Conservation (phyloP, 1,140 invertebrate species). For the Trachymyrmex cornetzi region DNA sequence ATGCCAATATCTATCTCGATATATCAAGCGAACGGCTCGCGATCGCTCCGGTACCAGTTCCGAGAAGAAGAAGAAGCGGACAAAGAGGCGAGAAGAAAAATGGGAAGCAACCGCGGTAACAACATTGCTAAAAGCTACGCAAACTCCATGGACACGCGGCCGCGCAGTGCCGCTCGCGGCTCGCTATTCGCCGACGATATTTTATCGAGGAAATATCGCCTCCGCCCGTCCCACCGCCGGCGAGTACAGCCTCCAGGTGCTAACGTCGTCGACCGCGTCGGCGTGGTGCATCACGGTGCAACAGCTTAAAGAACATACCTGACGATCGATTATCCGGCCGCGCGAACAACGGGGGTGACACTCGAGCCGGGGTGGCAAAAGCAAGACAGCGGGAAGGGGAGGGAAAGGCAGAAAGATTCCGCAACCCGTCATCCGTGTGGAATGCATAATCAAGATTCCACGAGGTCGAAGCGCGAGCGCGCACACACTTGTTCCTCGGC, state of each 20-base stretch:
- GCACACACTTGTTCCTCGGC: slow-evolving; percentile 80
- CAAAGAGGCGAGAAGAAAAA: slow-evolving; percentile 65
- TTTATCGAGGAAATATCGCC: slow-evolving; percentile 70
- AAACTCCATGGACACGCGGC: slow-evolving; percentile 40
- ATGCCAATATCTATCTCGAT: slow-evolving; percentile 68
- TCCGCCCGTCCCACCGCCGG: slow-evolving; percentile 22
- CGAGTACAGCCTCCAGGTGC: slow-evolving; percentile 53
- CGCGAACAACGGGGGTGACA: slow-evolving; percentile 40
- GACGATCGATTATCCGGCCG: slow-evolving; percentile 72
- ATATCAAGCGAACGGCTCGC: slow-evolving; percentile 63
- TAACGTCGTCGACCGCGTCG: slow-evolving; percentile 51
- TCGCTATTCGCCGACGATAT: slow-evolving; percentile 59
- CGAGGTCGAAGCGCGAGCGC: slow-evolving; percentile 62
- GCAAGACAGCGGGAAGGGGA: background rate
- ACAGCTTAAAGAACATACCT: slow-evolving; percentile 72
- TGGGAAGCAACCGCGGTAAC: slow-evolving; percentile 63
- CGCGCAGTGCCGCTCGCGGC: slow-evolving; percentile 32
- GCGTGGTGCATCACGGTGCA: slow-evolving; percentile 67
- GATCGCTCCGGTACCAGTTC: slow-evolving; percentile 55
- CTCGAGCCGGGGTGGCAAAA: slow-evolving; percentile 22
- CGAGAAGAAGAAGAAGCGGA: slow-evolving; percentile 58
- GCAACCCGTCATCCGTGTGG: slow-evolving; percentile 77
- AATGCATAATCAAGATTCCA: slow-evolving; percentile 84
- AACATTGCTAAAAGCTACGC: slow-evolving; percentile 66
- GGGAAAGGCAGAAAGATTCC: slow-evolving; percentile 34